phyloP scores from a whole-genome alignment of 2,888 invertebrate genomes.

The Scotopteryx bipunctaria region DNA sequence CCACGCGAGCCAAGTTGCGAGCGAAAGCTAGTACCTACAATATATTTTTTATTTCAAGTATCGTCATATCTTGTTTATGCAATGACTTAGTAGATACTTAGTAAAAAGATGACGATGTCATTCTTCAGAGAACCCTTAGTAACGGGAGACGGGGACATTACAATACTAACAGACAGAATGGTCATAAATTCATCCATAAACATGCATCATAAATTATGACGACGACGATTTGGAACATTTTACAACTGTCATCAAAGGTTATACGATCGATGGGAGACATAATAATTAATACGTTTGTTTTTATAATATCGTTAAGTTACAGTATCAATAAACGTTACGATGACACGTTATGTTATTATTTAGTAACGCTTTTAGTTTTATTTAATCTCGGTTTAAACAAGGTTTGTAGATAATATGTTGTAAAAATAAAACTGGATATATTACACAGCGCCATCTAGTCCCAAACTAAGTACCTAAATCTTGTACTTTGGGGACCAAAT shows the following conservation, averaged over 20 bases:
- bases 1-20: no score
- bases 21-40: no score
- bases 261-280: conserved; percentile 78
- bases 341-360: conserved; percentile 46
- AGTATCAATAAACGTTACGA: conserved; percentile 57
- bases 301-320: conserved; percentile 80
- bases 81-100: neutral
- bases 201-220: conserved; percentile 82
- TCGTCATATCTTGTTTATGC: neutral
- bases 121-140: neutral
- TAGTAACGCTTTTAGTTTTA: conserved; percentile 57
- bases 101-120: neutral
- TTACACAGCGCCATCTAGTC: no score
- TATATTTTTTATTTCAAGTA: no score
- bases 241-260: conserved; percentile 79
- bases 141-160: conserved; percentile 26
- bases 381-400: conserved; percentile 44
- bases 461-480: no score
- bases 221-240: conserved; percentile 81
- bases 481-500: no score
- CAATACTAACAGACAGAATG: conserved; percentile 53
- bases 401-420: no score
- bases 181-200: conserved; percentile 78
- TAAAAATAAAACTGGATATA: no score
- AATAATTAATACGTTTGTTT: conserved; percentile 82